These are phyloP conservation scores for Anguilla marmorata DNA, from an alignment of 2,797 vertebrate genomes.

Conservation along the genomic window DNA sequence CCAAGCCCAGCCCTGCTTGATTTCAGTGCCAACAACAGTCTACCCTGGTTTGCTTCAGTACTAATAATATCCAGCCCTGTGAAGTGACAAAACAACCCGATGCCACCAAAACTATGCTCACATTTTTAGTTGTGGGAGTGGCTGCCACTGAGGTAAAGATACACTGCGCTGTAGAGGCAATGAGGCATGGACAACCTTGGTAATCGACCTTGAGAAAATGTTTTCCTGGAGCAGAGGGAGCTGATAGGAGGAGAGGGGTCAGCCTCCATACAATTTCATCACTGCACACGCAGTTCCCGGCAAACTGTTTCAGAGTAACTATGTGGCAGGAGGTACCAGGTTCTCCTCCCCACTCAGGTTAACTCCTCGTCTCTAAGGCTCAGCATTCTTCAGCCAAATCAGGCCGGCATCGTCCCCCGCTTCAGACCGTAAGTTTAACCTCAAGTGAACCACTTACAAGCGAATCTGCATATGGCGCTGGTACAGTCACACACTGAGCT, in stretches of 20 bases:
- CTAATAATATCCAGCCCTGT: not conserved
- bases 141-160: not conserved
- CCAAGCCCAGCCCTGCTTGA: not conserved
- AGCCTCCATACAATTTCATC: not conserved
- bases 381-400: not conserved
- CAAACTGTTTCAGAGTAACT: not conserved
- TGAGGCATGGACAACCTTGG: not conserved
- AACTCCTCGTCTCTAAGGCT: not conserved
- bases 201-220: conserved; percentile 3
- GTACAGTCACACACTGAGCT: not conserved
- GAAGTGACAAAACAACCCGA: not conserved
- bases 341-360: not conserved
- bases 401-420: not conserved
- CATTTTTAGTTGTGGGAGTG: not conserved
- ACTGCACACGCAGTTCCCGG: not conserved
- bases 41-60: not conserved
- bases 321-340: not conserved
- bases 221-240: not conserved
- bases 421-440: not conserved
- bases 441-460: not conserved
- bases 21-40: not conserved
- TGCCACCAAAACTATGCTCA: not conserved
- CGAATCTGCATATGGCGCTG: not conserved
- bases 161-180: not conserved
- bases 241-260: not conserved